Base-by-base conservation (phyloP, 1,140 invertebrate species). In the Drosophila albomicans region DNA sequence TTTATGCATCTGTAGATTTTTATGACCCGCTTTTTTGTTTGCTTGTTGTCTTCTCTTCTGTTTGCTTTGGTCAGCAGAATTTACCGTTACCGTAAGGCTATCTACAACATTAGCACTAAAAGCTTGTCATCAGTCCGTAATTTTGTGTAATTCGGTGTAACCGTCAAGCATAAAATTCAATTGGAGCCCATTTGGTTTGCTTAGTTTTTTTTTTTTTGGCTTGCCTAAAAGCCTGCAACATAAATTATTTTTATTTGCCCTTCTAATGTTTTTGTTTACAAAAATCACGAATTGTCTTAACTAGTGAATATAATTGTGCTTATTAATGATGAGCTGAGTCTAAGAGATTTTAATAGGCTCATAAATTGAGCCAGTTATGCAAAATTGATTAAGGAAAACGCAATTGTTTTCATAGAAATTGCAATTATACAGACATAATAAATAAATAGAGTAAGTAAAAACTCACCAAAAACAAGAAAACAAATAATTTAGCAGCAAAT, bases 1-100 rank as follows among this genome's bases (percentile, higher is more conserved):
- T 88, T 88, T 88, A 88, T 88, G 85, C 85, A 89, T 77, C 75
- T 78, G 73, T 66, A 80, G 84, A 89, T 69, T 88, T 89, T 88
- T 89, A 86, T 86, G 67, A 68, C 45, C 69, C 67, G 75, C 69
- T 86, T 85, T 85, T 78, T 62, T 20, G 25, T 20, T 20, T 52
- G 49, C 57, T 13, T 8, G 8, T 10, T 56, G 45, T 52, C n/a
- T 48, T 66, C 43, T 43, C 35, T 43, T 72, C 46, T 71, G 41
- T 71, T 70, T 62, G 51, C 79, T 82, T 58, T 52, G 78, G 81
- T 88, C 84, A 88, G 84, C 84, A 82, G 35, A 69, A 61, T 81
- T 76, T 59, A 73, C 62, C 62, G 75, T 65, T 67, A 25, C 51
- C 5, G 13, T 10, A 11, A 4, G 30, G 58, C 63, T 67, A 57